A percentile compares a stretch with the other conserved stretches of the same genome.
These are phyloP conservation scores for Drosophila virilis DNA, from an alignment of 1,140 invertebrate species.

Conservation along the genomic window DNA sequence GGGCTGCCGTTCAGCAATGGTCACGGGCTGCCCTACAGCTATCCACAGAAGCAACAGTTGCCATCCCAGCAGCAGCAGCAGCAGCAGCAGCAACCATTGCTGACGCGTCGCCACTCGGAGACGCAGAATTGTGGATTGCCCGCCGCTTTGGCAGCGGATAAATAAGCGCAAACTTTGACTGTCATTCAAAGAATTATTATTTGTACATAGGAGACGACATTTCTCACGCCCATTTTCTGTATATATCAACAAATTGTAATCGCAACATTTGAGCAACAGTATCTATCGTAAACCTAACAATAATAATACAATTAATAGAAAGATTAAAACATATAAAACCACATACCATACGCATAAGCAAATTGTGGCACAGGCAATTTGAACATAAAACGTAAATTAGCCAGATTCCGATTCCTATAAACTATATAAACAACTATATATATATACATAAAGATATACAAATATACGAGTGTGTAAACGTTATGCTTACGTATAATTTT, in stretches of 20 bases:
- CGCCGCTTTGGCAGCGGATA: constrained; percentile 59
- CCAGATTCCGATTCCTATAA: constrained; percentile 79
- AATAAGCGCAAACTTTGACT: constrained; percentile 45
- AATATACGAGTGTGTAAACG: constrained; percentile 15
- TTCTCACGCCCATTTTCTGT: constrained; percentile 40
- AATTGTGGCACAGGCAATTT: constrained; percentile 58
- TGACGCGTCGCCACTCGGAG: constrained; percentile 72
- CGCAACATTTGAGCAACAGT: constrained; percentile 59
- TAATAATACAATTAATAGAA: constrained; percentile 16
- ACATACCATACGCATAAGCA: constrained; percentile 63
- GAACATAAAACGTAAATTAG: constrained; percentile 65
- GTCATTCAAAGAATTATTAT: constrained; percentile 23
- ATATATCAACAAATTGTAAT: constrained; percentile 20
- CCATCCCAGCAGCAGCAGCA: constrained; percentile 54
- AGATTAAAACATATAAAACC: constrained; percentile 2
- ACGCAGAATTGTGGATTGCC: constrained; percentile 46
- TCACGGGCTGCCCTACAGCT: constrained; percentile 49
- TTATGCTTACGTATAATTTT: constrained; percentile 38
- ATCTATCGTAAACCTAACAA: constrained; percentile 50
- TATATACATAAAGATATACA: constrained; percentile 41
- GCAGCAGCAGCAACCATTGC: constrained; percentile 61
- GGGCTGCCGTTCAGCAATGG: constrained; percentile 68
- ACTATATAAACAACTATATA: constrained; percentile 43
- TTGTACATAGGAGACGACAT: constrained; percentile 38
- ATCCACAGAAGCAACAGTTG: constrained; percentile 42